Evolutionary conservation across 2,113 vertebrate genomes (phyloP).

Genomic region (Sebastes fasciatus): DNA sequence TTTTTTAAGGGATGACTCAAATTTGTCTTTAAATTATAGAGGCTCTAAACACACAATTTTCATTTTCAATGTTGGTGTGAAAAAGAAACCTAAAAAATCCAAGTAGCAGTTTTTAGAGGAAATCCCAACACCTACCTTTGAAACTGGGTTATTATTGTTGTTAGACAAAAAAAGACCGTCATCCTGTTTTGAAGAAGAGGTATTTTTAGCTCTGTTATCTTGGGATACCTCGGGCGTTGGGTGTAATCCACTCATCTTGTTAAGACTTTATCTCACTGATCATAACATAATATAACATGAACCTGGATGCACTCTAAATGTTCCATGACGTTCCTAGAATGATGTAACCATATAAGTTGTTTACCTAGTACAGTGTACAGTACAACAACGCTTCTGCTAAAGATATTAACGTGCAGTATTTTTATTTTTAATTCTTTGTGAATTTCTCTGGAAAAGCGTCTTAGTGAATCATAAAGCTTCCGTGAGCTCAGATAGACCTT

Average conservation of each 20-base stretch:
- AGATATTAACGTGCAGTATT: neutral
- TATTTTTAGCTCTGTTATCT: constrained; percentile 61
- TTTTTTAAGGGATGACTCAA: neutral
- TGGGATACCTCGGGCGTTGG: constrained; percentile 6
- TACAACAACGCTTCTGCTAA: neutral
- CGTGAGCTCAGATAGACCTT: neutral
- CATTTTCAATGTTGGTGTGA: neutral
- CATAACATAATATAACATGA: neutral
- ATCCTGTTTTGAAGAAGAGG: constrained; percentile 48
- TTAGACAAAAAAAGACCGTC: neutral
- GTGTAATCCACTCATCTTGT: constrained; percentile 16
- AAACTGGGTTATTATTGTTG: constrained; percentile 20
- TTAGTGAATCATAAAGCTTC: neutral
- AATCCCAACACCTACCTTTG: constrained; percentile 31
- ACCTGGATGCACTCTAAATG: neutral
- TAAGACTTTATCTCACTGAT: constrained; percentile 20
- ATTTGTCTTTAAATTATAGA: neutral
- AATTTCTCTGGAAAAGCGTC: neutral
- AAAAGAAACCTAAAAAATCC: neutral
- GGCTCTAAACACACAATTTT: neutral
- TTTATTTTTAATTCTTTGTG: neutral
- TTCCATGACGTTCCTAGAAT: neutral
- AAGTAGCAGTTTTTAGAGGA: constrained; percentile 5
- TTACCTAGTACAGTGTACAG: neutral
- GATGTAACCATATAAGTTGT: neutral